Conservation (phyloP, 2,888 invertebrate species). For the Hypercompe scribonia region DNA sequence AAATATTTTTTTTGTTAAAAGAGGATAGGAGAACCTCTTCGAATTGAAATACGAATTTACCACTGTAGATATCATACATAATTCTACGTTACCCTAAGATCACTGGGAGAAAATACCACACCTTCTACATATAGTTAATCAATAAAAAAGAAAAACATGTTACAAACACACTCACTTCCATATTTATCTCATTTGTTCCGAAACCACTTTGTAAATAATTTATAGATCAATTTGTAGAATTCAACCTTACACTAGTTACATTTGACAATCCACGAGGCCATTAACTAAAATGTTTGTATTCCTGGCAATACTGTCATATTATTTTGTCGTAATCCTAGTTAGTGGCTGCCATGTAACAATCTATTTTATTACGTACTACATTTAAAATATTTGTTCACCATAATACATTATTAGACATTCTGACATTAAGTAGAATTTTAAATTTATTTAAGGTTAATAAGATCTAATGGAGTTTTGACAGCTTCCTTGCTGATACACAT, state of each 20-base stretch:
- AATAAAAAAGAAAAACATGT: not conserved
- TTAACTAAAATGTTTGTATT: not conserved
- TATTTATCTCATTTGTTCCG: not conserved
- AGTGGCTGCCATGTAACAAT: not conserved
- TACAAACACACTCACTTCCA: constrained; percentile 6
- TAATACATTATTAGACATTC: constrained; percentile 18
- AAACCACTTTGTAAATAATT: not conserved
- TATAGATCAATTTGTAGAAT: constrained; percentile 6
- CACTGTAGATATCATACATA: not conserved
- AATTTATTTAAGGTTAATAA: constrained; percentile 54
- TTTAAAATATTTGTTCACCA: constrained; percentile 9
- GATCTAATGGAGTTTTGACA: not conserved
- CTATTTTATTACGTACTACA: constrained; percentile 9
- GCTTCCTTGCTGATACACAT: not conserved
- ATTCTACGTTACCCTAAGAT: not conserved
- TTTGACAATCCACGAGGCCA: not conserved
- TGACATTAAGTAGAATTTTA: constrained; percentile 46
- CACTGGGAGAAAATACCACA: not conserved
- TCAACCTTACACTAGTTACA: not conserved
- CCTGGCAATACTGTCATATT: not conserved
- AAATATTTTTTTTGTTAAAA: no score
- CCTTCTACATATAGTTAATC: no score
- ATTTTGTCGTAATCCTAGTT: constrained; percentile 1
- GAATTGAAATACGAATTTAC: no score
- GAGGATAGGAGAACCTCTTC: no score